Base-by-base conservation (phyloP, 2,113 vertebrate species). In the Dolichallabes microphthalmus region DNA sequence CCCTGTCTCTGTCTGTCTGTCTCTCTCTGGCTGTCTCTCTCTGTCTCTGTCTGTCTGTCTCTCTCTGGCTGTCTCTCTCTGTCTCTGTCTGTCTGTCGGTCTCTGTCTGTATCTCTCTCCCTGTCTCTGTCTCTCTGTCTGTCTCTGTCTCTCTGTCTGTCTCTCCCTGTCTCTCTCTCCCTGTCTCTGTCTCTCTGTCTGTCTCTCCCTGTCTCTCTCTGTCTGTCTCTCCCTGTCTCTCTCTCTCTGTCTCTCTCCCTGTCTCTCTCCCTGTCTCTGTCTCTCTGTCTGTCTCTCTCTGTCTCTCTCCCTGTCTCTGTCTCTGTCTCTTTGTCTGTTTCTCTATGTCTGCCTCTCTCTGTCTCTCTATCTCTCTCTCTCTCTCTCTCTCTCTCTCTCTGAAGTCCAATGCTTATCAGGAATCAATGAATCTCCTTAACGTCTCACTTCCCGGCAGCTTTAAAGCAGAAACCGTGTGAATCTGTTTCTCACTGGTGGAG, bases 391-490 rank as follows among this genome's bases (percentile, higher is more conserved):
- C 80, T 61, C 10, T 27, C 58, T 75, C 25, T 77, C 58, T 76
- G 45, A 87, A 35, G 66, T 84, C 52, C 55, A 57, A 74, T 32
- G 12, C 39, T 75, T 81, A 84, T 84, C 69, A 80, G 86, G 55
- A 83, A 83, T 83, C 81, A 35, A 74, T 86, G 55, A 45, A 53
- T 66, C 73, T 61, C 64, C n/a, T 80, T 20, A 10, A 35, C 80
- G 81, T 82, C 80, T 63, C 7, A 13, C 74, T 69, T 30, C 17
- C 74, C 50, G 60, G 66, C 80, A 76, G 74, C 77, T 80, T 71
- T 32, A 25, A 78, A 73, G 27, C 50, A 30, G 63, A 52, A 52
- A 6, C 32, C 2, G 53, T 66, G 53, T 45, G 84, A 85, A 85
- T 69, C 14, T 60, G 84, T 80, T 58, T 71, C 64, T 71, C 25